Evolutionary conservation across 53 echinoderm and acorn worm genomes (phyloP), one percentile per base, ranked within the genome.

Genomic region (Holothuria scabra): DNA sequence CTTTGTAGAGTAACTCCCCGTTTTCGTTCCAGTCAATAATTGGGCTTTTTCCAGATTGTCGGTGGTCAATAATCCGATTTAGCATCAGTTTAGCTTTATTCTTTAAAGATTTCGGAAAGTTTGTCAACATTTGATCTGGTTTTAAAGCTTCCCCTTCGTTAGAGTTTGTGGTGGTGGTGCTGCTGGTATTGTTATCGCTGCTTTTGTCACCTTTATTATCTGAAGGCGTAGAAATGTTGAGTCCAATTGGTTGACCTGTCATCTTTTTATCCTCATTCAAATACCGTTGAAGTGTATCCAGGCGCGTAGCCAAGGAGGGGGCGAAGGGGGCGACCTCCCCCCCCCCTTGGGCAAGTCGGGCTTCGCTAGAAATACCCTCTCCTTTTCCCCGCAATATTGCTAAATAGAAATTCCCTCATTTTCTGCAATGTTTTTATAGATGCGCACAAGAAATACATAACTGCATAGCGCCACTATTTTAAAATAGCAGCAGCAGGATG

Each of bases 261-360:
- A 52, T 52, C 52, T 52, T 52, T 52, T 52, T 52, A 3, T 18
- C 52, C 52, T 52, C 52, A n/a, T 76, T 61, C 16, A 88, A 66
- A 46, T 46, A 88, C 38, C 76, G 76, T 64, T 88, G 84, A 59
- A 88, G 76, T 7, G 46, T n/a, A n/a, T n/a, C n/a, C n/a, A n/a
- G n/a, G n/a, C n/a, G n/a, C n/a, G n/a, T n/a, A n/a, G n/a, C n/a
- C n/a, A n/a, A n/a, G n/a, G n/a, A n/a, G n/a, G n/a, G n/a, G n/a
- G n/a, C n/a, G n/a, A n/a, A n/a, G n/a, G n/a, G n/a, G n/a, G n/a
- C n/a, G n/a, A n/a, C n/a, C n/a, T n/a, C n/a, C n/a, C n/a, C n/a
- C n/a, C n/a, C n/a, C n/a, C n/a, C n/a, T n/a, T n/a, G n/a, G n/a
- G n/a, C n/a, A n/a, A n/a, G n/a, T n/a, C n/a, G n/a, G n/a, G n/a